Base-by-base conservation (phyloP, 2,113 vertebrate genomes). In the Chiloscyllium plagiosum region DNA sequence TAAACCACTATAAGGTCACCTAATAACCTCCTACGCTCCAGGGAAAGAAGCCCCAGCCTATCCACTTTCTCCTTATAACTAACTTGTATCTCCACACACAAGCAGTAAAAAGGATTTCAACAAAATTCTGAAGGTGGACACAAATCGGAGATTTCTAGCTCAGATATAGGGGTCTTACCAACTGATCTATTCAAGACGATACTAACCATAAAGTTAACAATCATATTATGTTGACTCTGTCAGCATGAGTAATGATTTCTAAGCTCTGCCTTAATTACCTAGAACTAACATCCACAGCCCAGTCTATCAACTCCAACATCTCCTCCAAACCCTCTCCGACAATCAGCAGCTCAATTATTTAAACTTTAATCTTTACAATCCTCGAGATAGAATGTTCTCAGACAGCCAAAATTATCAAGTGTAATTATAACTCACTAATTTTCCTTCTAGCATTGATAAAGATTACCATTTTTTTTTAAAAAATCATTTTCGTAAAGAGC, bases 371-470 rank as follows among this genome's bases (percentile, higher is more conserved):
- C 89, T 68, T 42, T 37, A 22, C 89, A 66, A 66, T 93, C 61
- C 33, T 19, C 89, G 6, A 93, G 89, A 37, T 66, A 37, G 20
- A 22, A n/a, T 66, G 61, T 93, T 66, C 61, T 65, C 61, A 42
- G 17, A 19, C 80, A n/a, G 89, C 89, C 66, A 37, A 93, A 93
- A 66, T 37, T 93, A 93, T n/a, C 33, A 66, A 93, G 89, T 93
- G 61, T n/a, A 93, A 93, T 93, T 93, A 93, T 66, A 33, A 17
- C 66, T 93, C 33, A n/a, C 87, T 90, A 33, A 61, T 37, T 93
- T 93, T 22, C 87, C 15, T 61, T 65, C 87, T 33, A n/a, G 33
- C 50, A 37, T 22, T 66, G 89, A 68, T 93, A 37, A 66, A 93
- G 33, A 37, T 93, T 66, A 66, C 66, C 89, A 65, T 22, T 93